Conservation (phyloP, 2,113 vertebrate genomes). For the Melanerpes aurifrons region DNA sequence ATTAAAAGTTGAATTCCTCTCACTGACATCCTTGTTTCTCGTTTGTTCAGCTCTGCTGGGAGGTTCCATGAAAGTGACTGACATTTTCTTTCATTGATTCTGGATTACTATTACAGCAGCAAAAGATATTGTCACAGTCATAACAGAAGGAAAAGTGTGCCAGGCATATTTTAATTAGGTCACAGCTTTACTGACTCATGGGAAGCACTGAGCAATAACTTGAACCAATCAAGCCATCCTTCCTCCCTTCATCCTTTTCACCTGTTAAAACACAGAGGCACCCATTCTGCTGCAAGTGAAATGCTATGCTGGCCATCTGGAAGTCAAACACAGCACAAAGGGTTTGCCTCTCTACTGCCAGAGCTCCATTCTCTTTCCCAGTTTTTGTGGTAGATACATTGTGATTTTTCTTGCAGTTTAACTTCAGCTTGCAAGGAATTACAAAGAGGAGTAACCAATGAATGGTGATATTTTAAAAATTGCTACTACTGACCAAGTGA, state of each 20-base stretch:
- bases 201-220: not conserved
- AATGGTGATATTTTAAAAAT: not conserved
- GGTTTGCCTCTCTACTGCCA: not conserved
- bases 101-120: slow-evolving; percentile 14
- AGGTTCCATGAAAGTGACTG: slow-evolving; percentile 21
- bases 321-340: not conserved
- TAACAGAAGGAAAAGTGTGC: not conserved
- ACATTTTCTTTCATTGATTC: slow-evolving; percentile 9
- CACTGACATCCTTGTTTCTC: not conserved
- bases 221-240: not conserved
- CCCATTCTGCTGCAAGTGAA: not conserved
- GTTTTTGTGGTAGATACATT: not conserved
- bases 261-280: accelerated
- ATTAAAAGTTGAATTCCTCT: slow-evolving; percentile 54
- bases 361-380: not conserved
- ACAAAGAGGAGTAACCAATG: not conserved
- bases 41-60: slow-evolving; percentile 25
- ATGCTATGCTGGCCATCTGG: accelerated
- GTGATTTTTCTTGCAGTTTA: not conserved
- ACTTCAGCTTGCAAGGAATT: not conserved
- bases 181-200: not conserved
- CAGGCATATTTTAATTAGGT: not conserved
- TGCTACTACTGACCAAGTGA: not conserved
- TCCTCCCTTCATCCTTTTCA: not conserved
- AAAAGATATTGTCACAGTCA: slow-evolving; percentile 15